Evolutionary conservation across 2,113 vertebrate genomes (phyloP), one percentile per base, ranked within the genome.

Genomic region (Amia ocellicauda): DNA sequence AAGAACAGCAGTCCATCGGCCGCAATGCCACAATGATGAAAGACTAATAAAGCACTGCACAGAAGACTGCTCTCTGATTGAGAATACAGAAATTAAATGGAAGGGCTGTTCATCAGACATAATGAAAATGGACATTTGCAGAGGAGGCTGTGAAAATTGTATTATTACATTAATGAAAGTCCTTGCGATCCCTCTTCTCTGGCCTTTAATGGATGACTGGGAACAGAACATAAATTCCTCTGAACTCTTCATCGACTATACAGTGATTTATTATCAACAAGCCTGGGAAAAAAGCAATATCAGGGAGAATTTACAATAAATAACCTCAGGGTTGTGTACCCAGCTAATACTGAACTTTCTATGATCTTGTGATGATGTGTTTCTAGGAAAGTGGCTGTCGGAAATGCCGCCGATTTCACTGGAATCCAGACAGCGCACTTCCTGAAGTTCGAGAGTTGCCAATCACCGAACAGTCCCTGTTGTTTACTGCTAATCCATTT

Each of bases 321-420:
- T 51, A 51, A 51, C 49, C 20, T 2, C 16, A 51, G 49, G 49
- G 49, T 17, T 22, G 16, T 51, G 2, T 14, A 19, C 8, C 49
- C 16, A 19, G 20, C 49, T 17, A 19, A n/a, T 51, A 51, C 20
- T 51, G 49, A 51, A 17, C 49, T 19, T 51, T 22, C 40, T 42
- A 42, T 51, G 49, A 19, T 51, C 16, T 51, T 51, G 49, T 51
- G 49, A 51, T 51, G 17, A 51, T 51, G 49, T 51, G 49, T 17
- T 51, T 51, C 20, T 22, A 9, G 20, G 49, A 51, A 14, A n/a
- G 49, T 19, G 20, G 9, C 20, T 51, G 49, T 19, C 16, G 49
- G 20, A 51, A 51, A n/a, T n/a, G n/a, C n/a, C n/a, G n/a, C n/a
- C n/a, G n/a, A n/a, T n/a, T n/a, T n/a, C n/a, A n/a, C n/a, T 17